These are phyloP conservation scores for Lacerta viridis DNA, from an alignment of 2,797 vertebrate genomes.

Conservation along the genomic window DNA sequence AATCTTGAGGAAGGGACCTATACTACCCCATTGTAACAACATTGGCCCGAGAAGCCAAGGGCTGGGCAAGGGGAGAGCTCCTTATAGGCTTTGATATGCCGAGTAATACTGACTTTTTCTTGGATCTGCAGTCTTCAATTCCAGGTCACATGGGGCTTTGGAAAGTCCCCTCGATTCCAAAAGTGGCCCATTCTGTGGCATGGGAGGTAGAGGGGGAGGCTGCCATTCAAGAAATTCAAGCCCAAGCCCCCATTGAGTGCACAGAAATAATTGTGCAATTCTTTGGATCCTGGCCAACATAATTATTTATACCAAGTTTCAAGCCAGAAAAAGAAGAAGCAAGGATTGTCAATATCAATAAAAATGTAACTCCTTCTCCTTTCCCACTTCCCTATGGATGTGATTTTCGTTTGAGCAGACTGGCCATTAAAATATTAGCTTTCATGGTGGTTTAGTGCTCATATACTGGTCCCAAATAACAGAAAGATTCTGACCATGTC, in stretches of 20 bases:
- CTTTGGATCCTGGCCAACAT: neutral
- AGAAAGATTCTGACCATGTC: neutral
- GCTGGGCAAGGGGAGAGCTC: neutral
- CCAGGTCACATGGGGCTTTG: neutral
- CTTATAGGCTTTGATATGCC: neutral
- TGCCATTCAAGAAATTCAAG: constrained; percentile 4
- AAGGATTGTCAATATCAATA: constrained; percentile 57
- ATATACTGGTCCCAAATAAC: neutral
- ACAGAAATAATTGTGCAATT: neutral
- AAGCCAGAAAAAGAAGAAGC: constrained; percentile 20
- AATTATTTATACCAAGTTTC: constrained; percentile 1
- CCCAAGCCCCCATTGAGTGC: neutral
- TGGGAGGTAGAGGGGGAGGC: neutral
- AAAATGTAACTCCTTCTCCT: constrained; percentile 19
- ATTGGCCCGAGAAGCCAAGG: neutral
- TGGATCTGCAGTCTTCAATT: neutral
- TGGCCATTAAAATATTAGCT: constrained; percentile 4
- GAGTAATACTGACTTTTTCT: neutral
- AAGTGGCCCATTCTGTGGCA: neutral
- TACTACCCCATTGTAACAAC: neutral
- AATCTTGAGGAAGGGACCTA: too few relatives aligned
- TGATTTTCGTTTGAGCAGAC: neutral
- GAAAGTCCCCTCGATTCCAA: neutral
- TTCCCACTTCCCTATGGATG: neutral
- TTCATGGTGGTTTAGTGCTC: constrained; percentile 6